A percentile compares a stretch with the other conserved stretches of the same genome.
phyloP scores from a whole-genome alignment of 2,113 vertebrate species.

The Percina caprodes region DNA sequence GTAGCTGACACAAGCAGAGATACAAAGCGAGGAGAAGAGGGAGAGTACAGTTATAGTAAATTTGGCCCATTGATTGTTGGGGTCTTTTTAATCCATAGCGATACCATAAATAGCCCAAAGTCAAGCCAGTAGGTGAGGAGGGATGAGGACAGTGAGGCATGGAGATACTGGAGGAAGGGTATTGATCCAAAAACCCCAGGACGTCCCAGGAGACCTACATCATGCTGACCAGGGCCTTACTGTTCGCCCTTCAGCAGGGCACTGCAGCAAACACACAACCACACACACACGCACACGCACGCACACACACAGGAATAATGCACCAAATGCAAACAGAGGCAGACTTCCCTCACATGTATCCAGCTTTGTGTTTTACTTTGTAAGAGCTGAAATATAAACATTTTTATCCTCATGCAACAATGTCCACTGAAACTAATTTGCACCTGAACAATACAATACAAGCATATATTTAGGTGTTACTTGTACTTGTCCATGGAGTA shows the following conservation, averaged over 20 bases:
- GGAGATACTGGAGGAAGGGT: conserved; percentile 63
- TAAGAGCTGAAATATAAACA: not conserved
- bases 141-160: conserved; percentile 52
- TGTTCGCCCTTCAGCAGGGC: conserved; percentile 76
- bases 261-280: conserved; percentile 73
- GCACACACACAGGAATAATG: conserved; percentile 45
- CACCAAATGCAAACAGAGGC: conserved; percentile 59
- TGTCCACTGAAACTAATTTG: not conserved
- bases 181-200: conserved; percentile 73
- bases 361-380: not conserved
- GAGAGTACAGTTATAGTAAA: conserved; percentile 57
- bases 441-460: not conserved
- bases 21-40: conserved; percentile 38
- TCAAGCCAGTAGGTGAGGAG: conserved; percentile 62
- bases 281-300: conserved; percentile 10
- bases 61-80: conserved; percentile 73
- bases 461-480: not conserved
- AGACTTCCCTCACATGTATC: conserved; percentile 23
- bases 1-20: conserved; percentile 68
- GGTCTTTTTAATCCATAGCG: conserved; percentile 71
- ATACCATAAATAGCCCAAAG: conserved; percentile 80
- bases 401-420: not conserved
- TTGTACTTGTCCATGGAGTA: not conserved
- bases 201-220: conserved; percentile 67
- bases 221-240: conserved; percentile 77